A percentile compares a stretch with the other conserved stretches of the same genome.
phyloP scores from a whole-genome alignment of 2,113 vertebrate genomes.

The Desmodus rotundus region DNA sequence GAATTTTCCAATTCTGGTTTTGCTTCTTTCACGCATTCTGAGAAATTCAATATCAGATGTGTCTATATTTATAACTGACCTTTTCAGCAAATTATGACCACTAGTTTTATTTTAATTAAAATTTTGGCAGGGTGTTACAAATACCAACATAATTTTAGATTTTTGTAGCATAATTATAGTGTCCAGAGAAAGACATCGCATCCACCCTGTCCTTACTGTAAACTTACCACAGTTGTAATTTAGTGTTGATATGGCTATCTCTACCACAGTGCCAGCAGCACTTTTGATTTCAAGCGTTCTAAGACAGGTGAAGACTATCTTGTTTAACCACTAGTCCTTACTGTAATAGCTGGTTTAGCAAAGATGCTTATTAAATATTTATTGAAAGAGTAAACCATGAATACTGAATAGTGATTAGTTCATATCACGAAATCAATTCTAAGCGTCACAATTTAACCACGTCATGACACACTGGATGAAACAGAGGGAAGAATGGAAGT shows the following conservation, averaged over 20 bases:
- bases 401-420: neutral
- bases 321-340: neutral
- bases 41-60: neutral
- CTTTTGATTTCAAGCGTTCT: neutral
- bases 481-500: neutral
- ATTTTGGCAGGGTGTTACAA: neutral
- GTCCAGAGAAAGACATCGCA: neutral
- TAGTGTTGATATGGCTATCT: neutral
- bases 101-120: neutral
- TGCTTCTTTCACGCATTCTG: neutral
- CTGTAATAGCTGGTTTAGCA: neutral
- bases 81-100: neutral
- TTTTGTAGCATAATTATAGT: neutral
- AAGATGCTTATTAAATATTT: slow-evolving; percentile 4
- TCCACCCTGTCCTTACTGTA: neutral
- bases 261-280: neutral
- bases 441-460: neutral
- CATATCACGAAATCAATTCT: neutral
- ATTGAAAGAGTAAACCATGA: neutral
- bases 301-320: neutral
- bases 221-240: neutral
- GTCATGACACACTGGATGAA: neutral
- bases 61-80: neutral
- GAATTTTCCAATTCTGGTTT: neutral
- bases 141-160: neutral